Conservation (phyloP, 2,888 invertebrate genomes). For the Tenthredo scrophulariae region DNA sequence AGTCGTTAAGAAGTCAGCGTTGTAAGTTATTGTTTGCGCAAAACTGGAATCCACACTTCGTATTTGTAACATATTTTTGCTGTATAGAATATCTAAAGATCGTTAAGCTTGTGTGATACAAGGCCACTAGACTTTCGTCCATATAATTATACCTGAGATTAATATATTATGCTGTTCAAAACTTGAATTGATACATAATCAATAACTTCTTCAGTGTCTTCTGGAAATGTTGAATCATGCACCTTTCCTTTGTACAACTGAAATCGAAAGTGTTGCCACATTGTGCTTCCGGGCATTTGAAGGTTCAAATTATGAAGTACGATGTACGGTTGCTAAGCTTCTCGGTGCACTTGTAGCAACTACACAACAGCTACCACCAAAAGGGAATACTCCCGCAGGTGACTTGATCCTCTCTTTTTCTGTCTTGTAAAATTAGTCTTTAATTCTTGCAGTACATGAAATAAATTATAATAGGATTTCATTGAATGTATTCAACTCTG, state of each 20-base stretch:
- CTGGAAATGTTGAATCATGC: conserved; percentile 94
- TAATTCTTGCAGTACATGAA: not conserved
- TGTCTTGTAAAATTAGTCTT: no score
- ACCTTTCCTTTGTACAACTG: conserved; percentile 90
- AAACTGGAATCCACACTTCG: not conserved
- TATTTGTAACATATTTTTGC: not conserved
- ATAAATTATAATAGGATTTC: not conserved
- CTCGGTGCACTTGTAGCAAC: conserved; percentile 93
- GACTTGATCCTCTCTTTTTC: conserved; percentile 54
- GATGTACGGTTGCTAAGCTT: conserved; percentile 95
- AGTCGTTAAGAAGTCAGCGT: not conserved
- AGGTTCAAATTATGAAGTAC: conserved; percentile 94
- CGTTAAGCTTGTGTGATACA: conserved; percentile 13
- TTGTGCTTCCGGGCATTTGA: conserved; percentile 95
- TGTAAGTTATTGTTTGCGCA: not conserved
- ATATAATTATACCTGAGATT: not conserved
- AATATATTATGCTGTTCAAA: not conserved
- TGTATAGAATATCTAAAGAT: conserved; percentile 1
- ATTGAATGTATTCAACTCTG: conserved; percentile 59
- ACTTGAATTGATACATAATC: conserved; percentile 18
- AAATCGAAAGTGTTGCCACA: conserved; percentile 94
- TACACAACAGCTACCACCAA: conserved; percentile 86
- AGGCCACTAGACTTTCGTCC: not conserved
- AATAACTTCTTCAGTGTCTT: conserved; percentile 83
- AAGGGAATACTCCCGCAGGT: conserved; percentile 79